These are phyloP conservation scores for Mirza zaza DNA, from an alignment of 2,113 vertebrate genomes.

Conservation along the genomic window DNA sequence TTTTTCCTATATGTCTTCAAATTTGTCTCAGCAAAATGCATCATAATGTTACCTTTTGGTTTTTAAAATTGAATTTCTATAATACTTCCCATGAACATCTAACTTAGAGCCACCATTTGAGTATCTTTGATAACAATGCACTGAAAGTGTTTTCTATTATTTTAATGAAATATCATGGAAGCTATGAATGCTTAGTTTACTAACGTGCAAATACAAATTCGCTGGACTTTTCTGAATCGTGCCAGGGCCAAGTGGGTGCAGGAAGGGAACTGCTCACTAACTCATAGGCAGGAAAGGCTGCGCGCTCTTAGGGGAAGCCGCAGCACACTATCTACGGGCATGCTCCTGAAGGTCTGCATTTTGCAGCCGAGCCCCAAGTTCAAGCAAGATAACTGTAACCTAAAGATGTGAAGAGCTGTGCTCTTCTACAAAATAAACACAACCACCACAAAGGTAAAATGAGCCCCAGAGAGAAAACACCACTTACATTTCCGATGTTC, in stretches of 20 bases:
- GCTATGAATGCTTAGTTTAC: background rate
- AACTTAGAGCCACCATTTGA: background rate
- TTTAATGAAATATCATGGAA: background rate
- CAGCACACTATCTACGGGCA: background rate
- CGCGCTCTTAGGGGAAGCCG: background rate
- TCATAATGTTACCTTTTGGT: background rate
- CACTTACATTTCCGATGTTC: conserved; percentile 90
- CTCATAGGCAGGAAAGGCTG: background rate
- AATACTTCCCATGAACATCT: background rate
- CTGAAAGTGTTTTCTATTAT: background rate
- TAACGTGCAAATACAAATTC: background rate
- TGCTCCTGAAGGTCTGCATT: background rate
- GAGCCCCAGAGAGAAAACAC: background rate
- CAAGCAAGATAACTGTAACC: background rate
- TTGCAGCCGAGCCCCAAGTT: background rate
- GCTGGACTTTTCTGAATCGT: background rate
- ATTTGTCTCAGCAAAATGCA: background rate
- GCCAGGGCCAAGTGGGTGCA: background rate
- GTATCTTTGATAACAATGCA: background rate
- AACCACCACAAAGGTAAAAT: background rate
- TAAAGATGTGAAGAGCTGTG: background rate
- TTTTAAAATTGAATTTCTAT: background rate
- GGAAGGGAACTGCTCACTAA: background rate
- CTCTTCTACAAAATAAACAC: background rate
- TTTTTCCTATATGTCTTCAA: background rate